A percentile compares a stretch with the other conserved stretches of the same genome.
Conservation (phyloP, 2,113 vertebrate genomes). For the Triplophysa siluroides region DNA sequence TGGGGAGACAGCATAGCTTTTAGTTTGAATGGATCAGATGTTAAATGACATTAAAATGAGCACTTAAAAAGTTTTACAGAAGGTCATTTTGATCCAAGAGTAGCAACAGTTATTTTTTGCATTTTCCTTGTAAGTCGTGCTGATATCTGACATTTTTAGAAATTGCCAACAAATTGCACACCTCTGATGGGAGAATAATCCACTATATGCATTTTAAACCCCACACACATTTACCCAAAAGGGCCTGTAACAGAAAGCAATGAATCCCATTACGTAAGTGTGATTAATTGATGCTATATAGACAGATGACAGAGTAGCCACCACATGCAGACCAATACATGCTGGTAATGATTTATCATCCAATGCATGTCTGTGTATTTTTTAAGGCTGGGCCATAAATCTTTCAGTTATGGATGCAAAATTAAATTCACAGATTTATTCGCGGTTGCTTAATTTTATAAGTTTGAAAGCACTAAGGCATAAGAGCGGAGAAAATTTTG, state of each 20-base stretch:
- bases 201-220: slow-evolving; percentile 19
- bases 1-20: background rate
- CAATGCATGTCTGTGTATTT: background rate
- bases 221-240: slow-evolving; percentile 18
- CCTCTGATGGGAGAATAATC: slow-evolving; percentile 19
- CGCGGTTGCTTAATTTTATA: background rate
- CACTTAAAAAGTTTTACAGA: background rate
- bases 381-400: no score
- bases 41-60: slow-evolving; percentile 23
- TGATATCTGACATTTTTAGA: slow-evolving; percentile 10
- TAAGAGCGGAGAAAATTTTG: background rate
- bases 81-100: background rate
- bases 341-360: background rate
- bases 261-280: slow-evolving; percentile 22
- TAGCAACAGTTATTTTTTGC: background rate
- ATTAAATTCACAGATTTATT: background rate
- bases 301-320: background rate
- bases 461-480: background rate
- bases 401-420: no score
- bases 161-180: slow-evolving; percentile 30
- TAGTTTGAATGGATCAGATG: background rate
- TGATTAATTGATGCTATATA: slow-evolving; percentile 23
- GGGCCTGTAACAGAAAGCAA: slow-evolving; percentile 15
- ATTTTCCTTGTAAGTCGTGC: background rate
- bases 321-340: slow-evolving; percentile 1